Evolutionary conservation across 1,140 invertebrate species (phyloP).

Genomic region (Formica selysi): DNA sequence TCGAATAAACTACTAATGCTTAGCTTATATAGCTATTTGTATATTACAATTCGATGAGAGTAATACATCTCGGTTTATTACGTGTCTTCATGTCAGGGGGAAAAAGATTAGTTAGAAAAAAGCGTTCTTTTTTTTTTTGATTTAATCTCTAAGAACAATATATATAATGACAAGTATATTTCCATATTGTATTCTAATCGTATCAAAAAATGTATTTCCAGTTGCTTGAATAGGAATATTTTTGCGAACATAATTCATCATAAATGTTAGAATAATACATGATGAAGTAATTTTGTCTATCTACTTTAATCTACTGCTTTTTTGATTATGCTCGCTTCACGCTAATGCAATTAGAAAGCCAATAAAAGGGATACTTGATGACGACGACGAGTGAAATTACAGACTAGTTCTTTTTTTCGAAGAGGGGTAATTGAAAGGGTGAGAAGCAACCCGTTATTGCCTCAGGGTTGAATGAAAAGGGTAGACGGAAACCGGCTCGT

Average conservation of each 20-base stretch:
- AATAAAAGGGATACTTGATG: constrained; percentile 46
- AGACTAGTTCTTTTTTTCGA: constrained; percentile 41
- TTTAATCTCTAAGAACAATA: neutral
- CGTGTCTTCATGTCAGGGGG: neutral
- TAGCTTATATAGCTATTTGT: neutral
- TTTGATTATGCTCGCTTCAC: constrained; percentile 10
- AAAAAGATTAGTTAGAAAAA: neutral
- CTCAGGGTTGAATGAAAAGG: constrained; percentile 57
- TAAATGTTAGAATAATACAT: neutral
- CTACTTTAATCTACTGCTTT: neutral
- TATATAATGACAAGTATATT: neutral
- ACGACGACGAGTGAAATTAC: constrained; percentile 63
- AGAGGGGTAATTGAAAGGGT: constrained; percentile 55
- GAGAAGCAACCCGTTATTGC: constrained; percentile 32
- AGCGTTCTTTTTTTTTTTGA: neutral
- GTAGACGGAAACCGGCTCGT: constrained; percentile 43
- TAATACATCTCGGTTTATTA: neutral
- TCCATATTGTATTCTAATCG: neutral
- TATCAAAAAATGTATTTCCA: neutral
- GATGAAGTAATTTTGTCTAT: neutral
- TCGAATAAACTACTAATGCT: neutral
- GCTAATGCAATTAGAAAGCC: constrained; percentile 47
- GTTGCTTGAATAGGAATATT: neutral
- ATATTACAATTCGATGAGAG: neutral
- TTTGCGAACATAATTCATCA: neutral